Conservation (phyloP, 2,888 invertebrate genomes). For the Pachydiplax longipennis region DNA sequence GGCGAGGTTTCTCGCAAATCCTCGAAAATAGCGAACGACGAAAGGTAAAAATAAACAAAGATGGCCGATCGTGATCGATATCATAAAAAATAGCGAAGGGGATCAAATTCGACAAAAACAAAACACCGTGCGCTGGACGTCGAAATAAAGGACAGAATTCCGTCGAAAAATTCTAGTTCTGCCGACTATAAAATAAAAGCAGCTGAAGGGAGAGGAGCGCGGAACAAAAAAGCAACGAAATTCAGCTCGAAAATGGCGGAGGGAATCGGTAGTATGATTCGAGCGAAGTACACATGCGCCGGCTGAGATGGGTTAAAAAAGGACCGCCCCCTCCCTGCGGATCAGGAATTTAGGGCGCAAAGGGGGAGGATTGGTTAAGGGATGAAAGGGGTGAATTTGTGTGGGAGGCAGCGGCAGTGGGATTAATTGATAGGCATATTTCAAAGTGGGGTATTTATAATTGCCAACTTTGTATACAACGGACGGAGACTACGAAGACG, state of each 20-base stretch:
- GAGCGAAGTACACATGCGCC: slow-evolving; percentile 23
- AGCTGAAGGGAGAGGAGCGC: neutral
- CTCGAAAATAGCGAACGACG: too few species aligned
- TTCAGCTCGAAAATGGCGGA: slow-evolving; percentile 11
- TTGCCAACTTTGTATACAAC: neutral
- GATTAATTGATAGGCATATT: neutral
- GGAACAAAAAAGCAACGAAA: neutral
- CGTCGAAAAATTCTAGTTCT: neutral
- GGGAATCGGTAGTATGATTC: neutral
- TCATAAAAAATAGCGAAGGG: too few species aligned
- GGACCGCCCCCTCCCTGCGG: slow-evolving; percentile 24
- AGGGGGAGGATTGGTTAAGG: slow-evolving; percentile 34
- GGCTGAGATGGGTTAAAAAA: slow-evolving; percentile 33
- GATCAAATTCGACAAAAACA: too few species aligned
- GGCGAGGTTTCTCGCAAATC: too few species aligned
- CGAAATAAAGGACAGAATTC: neutral
- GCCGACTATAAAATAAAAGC: neutral
- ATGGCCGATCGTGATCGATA: too few species aligned
- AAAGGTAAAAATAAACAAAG: too few species aligned
- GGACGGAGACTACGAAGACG: neutral
- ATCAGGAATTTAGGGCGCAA: slow-evolving; percentile 37
- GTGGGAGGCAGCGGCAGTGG: neutral
- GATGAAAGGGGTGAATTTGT: slow-evolving; percentile 28
- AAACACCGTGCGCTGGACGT: too few species aligned
- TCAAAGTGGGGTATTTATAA: neutral